These are phyloP conservation scores for Daphoenositta chrysoptera DNA, from an alignment of 2,113 vertebrate genomes.

Conservation along the genomic window DNA sequence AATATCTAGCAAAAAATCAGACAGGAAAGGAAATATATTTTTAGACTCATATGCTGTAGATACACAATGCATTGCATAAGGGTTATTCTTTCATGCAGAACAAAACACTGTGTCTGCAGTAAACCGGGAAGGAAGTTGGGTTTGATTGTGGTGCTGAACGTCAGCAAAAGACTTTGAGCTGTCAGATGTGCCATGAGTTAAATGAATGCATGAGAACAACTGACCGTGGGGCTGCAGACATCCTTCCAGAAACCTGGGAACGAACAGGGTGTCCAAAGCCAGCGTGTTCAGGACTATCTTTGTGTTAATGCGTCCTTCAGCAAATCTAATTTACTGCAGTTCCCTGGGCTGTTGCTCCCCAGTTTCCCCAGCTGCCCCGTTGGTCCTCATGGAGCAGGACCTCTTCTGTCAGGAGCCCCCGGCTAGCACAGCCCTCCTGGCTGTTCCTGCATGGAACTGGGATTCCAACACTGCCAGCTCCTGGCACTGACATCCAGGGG, in stretches of 20 bases:
- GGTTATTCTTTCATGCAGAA: neutral
- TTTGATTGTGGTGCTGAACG: neutral
- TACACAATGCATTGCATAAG: neutral
- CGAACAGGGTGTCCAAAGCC: neutral
- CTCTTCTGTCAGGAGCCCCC: neutral
- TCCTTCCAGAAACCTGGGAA: neutral
- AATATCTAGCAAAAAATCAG: neutral
- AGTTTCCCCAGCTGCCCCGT: neutral
- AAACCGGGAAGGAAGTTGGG: neutral
- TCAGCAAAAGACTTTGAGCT: neutral
- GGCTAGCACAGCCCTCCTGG: neutral
- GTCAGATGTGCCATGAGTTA: neutral
- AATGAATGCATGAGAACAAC: neutral
- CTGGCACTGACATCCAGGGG: neutral
- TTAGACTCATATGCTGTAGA: neutral
- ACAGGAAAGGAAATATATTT: neutral
- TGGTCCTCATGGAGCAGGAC: neutral
- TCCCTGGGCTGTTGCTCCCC: neutral
- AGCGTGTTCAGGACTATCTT: neutral
- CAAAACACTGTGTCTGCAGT: neutral
- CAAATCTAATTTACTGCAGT: neutral
- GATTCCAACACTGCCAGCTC: fast-evolving
- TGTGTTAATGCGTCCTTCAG: neutral
- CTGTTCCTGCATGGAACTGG: neutral
- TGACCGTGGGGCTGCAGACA: neutral